Conservation (phyloP, 2,797 vertebrate genomes). For the Pseudomugil tenellus region DNA sequence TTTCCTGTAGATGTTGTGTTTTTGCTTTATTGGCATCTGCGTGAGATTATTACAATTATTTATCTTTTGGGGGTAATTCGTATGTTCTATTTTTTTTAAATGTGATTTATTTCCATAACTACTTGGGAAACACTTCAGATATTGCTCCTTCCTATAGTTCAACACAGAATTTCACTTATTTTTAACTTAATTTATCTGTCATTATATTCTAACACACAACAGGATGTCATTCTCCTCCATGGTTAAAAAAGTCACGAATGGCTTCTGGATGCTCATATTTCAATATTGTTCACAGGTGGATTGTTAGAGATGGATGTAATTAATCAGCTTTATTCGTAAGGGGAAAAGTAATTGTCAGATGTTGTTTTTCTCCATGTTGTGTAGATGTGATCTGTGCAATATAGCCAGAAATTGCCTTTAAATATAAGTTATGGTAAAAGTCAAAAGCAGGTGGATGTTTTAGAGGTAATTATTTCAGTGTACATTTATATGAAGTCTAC, state of each 20-base stretch:
- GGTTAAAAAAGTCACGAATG: background rate
- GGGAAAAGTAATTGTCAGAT: background rate
- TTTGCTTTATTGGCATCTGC: background rate
- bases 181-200: background rate
- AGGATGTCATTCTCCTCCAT: background rate
- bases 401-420: background rate
- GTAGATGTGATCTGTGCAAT: background rate
- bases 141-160: background rate
- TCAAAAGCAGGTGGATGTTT: background rate
- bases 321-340: background rate
- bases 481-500: too few relatives aligned
- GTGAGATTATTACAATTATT: constrained; percentile 1
- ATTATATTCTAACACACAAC: background rate
- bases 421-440: constrained; percentile 4
- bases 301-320: background rate
- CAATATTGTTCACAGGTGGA: constrained; percentile 11
- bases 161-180: background rate
- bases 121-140: background rate
- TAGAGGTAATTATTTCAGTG: too few relatives aligned
- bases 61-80: too few relatives aligned
- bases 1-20: constrained; percentile 10
- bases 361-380: too few relatives aligned
- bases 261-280: constrained; percentile 9
- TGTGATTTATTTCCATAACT: background rate
- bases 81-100: background rate